A percentile compares a stretch with the other conserved stretches of the same genome.
phyloP scores from a whole-genome alignment of 92 coral and sea anemone species.

The Epizoanthus fatuus region DNA sequence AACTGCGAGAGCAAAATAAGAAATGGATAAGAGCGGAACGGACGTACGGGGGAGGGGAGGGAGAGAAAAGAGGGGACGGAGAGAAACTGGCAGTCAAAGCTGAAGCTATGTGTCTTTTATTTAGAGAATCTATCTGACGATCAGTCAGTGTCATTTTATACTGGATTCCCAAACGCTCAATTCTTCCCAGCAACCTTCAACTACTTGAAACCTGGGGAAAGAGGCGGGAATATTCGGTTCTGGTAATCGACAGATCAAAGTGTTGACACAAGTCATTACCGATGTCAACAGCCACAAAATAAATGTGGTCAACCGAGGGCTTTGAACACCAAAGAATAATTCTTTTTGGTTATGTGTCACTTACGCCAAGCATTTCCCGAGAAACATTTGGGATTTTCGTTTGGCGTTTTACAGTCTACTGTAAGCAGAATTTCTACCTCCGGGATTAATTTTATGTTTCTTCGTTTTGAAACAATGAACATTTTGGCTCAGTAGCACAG shows the following conservation, averaged over 20 bases:
- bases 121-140: conserved; percentile 33
- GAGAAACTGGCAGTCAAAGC: conserved; percentile 5
- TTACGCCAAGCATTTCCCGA: neutral
- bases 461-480: neutral
- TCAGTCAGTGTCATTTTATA: conserved; percentile 25
- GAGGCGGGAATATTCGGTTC: conserved; percentile 2
- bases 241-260: conserved; percentile 19
- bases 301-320: too few species aligned
- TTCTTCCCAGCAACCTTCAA: conserved; percentile 4
- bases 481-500: neutral
- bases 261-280: neutral
- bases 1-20: conserved; percentile 37
- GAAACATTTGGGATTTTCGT: neutral
- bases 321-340: neutral
- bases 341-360: conserved; percentile 2
- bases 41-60: too few species aligned
- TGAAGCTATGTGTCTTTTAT: conserved; percentile 38
- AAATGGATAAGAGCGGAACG: conserved; percentile 25
- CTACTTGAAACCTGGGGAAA: conserved; percentile 15
- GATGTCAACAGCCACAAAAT: neutral
- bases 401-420: conserved; percentile 5
- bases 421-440: neutral
- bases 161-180: conserved; percentile 1
- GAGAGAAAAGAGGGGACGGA: too few species aligned
- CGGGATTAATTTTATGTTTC: conserved; percentile 8